phyloP scores from a whole-genome alignment of 1,140 invertebrate genomes.

The Bombus balteatus region DNA sequence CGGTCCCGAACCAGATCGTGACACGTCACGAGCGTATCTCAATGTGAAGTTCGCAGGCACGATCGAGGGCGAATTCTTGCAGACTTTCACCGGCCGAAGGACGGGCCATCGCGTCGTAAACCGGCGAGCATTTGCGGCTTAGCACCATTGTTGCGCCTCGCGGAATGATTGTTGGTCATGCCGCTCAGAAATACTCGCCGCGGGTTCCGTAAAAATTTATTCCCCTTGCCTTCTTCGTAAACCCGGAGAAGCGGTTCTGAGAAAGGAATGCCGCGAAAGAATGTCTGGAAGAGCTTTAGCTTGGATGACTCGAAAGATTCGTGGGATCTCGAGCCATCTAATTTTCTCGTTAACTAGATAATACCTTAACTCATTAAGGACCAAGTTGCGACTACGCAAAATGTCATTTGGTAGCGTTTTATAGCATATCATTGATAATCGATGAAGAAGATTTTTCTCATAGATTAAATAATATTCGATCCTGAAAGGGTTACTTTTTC shows the following conservation, averaged over 20 bases:
- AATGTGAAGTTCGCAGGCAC: slow-evolving; percentile 73
- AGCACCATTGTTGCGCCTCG: slow-evolving; percentile 47
- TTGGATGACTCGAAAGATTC: neutral
- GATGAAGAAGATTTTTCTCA: too few species aligned
- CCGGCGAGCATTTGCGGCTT: slow-evolving; percentile 44
- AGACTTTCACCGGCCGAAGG: slow-evolving; percentile 67
- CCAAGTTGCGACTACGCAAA: neutral
- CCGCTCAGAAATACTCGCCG: slow-evolving; percentile 2
- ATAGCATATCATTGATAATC: too few species aligned
- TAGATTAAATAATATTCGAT: too few species aligned
- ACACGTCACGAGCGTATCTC: slow-evolving; percentile 71
- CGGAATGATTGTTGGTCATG: slow-evolving; percentile 21
- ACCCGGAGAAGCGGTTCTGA: slow-evolving; percentile 12
- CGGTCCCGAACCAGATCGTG: slow-evolving; percentile 62
- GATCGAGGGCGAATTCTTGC: slow-evolving; percentile 70
- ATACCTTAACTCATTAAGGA: neutral
- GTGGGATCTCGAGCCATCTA: neutral
- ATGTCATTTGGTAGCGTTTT: neutral
- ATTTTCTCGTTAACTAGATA: neutral
- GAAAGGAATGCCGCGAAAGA: slow-evolving; percentile 28
- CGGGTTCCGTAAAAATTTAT: slow-evolving; percentile 30
- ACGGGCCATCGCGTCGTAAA: slow-evolving; percentile 36
- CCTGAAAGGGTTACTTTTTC: too few species aligned
- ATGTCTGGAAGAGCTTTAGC: neutral
- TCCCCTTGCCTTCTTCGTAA: slow-evolving; percentile 7